Conservation (phyloP, 1,140 invertebrate species). For the Drosophila ogumai region DNA sequence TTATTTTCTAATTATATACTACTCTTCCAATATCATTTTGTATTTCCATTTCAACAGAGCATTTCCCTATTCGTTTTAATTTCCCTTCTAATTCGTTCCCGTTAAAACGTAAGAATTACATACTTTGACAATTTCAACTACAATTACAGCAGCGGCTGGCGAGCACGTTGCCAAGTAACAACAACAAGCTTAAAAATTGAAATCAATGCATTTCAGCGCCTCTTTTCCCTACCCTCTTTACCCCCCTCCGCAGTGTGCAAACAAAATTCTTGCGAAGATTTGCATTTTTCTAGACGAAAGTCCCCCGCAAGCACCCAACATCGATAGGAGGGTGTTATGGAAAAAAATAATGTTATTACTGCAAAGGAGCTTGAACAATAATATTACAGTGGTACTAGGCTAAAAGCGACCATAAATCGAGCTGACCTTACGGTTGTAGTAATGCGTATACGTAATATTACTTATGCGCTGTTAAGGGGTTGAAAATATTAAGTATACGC, state of each 20-base stretch:
- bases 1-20: not conserved
- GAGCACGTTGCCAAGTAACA: constrained; percentile 53
- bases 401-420: not conserved
- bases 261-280: constrained; percentile 49
- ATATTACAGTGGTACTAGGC: not conserved
- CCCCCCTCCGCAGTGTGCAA: constrained; percentile 8
- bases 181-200: constrained; percentile 42
- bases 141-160: constrained; percentile 40
- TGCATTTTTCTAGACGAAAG: constrained; percentile 36
- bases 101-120: constrained; percentile 29
- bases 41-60: not conserved
- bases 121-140: constrained; percentile 26
- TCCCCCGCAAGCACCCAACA: constrained; percentile 5
- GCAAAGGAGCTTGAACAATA: constrained; percentile 22
- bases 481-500: not conserved
- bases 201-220: constrained; percentile 49
- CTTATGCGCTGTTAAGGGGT: not conserved
- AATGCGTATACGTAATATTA: constrained; percentile 10
- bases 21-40: too few species aligned
- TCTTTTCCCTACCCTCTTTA: not conserved
- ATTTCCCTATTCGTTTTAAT: not conserved
- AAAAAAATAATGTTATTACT: constrained; percentile 35
- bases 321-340: constrained; percentile 24
- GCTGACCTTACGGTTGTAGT: accelerated
- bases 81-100: constrained; percentile 1